Base-by-base conservation (phyloP, 2,797 vertebrate species). In the Emys orbicularis region DNA sequence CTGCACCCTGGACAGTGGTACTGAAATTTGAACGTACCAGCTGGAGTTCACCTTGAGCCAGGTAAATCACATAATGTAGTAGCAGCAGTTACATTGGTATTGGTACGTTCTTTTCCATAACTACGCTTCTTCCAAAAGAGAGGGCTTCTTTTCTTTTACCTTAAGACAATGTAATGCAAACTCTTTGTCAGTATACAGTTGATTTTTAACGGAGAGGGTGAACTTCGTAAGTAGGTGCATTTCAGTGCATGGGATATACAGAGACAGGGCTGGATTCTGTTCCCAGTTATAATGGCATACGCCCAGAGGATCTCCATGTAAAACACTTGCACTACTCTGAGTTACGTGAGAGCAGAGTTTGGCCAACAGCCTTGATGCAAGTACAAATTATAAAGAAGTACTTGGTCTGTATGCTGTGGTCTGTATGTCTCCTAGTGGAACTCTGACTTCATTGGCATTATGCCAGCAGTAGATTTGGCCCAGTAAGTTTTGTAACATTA, bases 101-200 rank as follows among this genome's bases (percentile, higher is more conserved):
- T 37, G 95, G 93, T 92, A 96, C 65, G 65, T 91, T 88, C 84
- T 92, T 90, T 96, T 94, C 93, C 50, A 8, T 93, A 90, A 88
- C 83, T 27, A 61, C 61, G 83, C 81, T 86, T 2, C 79, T 92
- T 85, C 61, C 91, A 88, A 85, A 87, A 4, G 4, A 79, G 81
- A 74, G 76, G 83, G 61, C 89, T 94, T 72, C 21, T 56, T 41
- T 81, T 81, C 49, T 77, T 76, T 72, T 25, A 41, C 19, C 44
- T 87, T 65, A 90, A 79, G 87, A 77, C 16, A n/a, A 10, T 16
- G 12, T 56, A 86, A 37, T 88, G 86, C 88, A 93, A 96, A 91
- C 83, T 83, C 79, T 79, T 95, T 79, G 90, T 93, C 88, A 86
- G 72, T 59, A 54, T 68, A 3, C 77, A 94, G 76, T 49, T 80